phyloP scores from a whole-genome alignment of 2,797 vertebrate genomes.

The Margarornis squamiger region DNA sequence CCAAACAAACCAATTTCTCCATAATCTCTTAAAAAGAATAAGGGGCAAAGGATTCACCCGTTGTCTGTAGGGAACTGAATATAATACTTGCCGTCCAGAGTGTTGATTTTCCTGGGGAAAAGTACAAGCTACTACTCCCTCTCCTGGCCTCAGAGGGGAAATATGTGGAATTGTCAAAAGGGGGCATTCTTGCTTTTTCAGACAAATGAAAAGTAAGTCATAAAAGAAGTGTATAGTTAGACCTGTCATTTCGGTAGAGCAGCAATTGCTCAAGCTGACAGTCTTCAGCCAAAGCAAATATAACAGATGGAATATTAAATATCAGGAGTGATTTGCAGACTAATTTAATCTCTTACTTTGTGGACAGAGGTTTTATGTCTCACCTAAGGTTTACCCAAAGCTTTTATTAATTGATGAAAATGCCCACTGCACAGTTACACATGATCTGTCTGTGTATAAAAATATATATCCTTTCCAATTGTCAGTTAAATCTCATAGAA shows the following conservation, averaged over 20 bases:
- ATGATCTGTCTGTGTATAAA: neutral
- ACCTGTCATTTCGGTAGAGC: neutral
- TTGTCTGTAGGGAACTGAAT: neutral
- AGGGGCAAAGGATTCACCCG: neutral
- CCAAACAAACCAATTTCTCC: rapidly evolving
- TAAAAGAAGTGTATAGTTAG: neutral
- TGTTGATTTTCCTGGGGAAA: slow-evolving; percentile 10
- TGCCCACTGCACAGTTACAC: neutral
- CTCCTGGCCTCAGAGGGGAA: slow-evolving; percentile 56
- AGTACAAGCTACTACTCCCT: slow-evolving; percentile 50
- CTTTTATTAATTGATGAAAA: slow-evolving; percentile 34
- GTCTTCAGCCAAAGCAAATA: neutral
- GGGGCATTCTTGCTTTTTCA: slow-evolving; percentile 78
- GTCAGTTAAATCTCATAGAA: neutral
- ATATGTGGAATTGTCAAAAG: slow-evolving; percentile 72
- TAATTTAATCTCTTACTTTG: slow-evolving; percentile 23
- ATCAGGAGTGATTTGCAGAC: slow-evolving; percentile 19
- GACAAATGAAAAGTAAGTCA: slow-evolving; percentile 18
- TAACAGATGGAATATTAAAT: slow-evolving; percentile 24
- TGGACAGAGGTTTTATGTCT: slow-evolving; percentile 18
- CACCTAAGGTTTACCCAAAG: neutral
- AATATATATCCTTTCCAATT: neutral
- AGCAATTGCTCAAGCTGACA: neutral
- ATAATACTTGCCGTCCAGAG: neutral
- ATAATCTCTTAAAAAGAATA: neutral